Percentiles rank a stretch among this genome's conserved stretches.
phyloP scores from a whole-genome alignment of 1,140 invertebrate species.

The Diorhabda carinulata region DNA sequence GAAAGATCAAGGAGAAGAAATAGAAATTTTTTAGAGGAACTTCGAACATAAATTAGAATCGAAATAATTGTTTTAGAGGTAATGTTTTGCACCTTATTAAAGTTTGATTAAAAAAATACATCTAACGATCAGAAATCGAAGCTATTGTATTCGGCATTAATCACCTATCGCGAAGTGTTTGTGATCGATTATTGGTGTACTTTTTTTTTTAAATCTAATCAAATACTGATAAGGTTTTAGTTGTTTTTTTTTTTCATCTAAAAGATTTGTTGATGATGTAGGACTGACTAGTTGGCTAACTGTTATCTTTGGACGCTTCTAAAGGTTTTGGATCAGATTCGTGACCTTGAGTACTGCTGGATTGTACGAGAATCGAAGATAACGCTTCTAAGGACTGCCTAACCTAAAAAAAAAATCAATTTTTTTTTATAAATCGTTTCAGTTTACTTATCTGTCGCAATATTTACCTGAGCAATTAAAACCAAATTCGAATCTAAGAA shows the following conservation, averaged over 20 bases:
- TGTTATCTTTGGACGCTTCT: slow-evolving; percentile 14
- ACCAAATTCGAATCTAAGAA: slow-evolving; percentile 60
- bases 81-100: neutral
- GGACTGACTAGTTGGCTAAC: slow-evolving; percentile 25
- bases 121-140: neutral
- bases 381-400: slow-evolving; percentile 59
- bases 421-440: neutral
- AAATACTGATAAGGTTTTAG: slow-evolving; percentile 23
- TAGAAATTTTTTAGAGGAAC: neutral
- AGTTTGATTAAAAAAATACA: neutral
- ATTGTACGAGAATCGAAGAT: slow-evolving; percentile 52
- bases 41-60: neutral
- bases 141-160: neutral
- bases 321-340: slow-evolving; percentile 18
- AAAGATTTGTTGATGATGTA: neutral
- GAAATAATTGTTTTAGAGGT: neutral
- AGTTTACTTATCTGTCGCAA: neutral
- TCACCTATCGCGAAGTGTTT: neutral
- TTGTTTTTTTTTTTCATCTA: neutral
- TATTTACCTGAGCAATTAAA: slow-evolving; percentile 59
- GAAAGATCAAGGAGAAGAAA: neutral
- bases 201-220: slow-evolving; percentile 4
- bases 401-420: slow-evolving; percentile 49
- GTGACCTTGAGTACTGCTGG: slow-evolving; percentile 19
- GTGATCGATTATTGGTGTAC: neutral